Conservation (phyloP, 2,888 invertebrate genomes). For the Stramonita haemastoma region DNA sequence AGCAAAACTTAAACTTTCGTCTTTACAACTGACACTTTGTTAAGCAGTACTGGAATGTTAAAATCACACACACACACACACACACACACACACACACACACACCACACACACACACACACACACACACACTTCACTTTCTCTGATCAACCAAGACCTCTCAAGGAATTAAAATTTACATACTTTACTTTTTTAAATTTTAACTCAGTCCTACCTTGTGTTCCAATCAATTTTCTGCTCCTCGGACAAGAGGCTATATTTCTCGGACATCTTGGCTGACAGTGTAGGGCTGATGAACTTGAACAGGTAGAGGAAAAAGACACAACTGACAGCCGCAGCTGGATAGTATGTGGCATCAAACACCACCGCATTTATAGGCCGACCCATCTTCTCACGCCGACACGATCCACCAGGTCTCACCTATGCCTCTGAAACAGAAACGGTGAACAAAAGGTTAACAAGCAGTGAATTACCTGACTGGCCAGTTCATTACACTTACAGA, state of each 20-base stretch:
- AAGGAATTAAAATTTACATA: no score
- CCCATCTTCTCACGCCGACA: slow-evolving; percentile 44
- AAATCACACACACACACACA: not conserved
- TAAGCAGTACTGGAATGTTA: no score
- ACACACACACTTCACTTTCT: not conserved
- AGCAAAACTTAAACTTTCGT: no score
- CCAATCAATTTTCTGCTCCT: slow-evolving; percentile 69
- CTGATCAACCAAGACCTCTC: not conserved
- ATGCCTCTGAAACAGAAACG: not conserved
- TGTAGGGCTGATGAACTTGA: slow-evolving; percentile 66
- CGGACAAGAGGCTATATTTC: slow-evolving; percentile 58
- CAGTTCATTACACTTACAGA: no score
- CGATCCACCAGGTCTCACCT: not conserved
- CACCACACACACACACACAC: not conserved
- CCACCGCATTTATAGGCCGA: slow-evolving; percentile 48
- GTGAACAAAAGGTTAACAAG: not conserved
- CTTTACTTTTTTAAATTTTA: not conserved
- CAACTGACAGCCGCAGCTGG: slow-evolving; percentile 65
- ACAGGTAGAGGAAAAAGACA: slow-evolving; percentile 63
- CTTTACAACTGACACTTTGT: no score
- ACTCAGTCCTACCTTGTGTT: slow-evolving; percentile 60
- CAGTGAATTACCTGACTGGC: not conserved
- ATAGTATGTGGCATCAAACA: slow-evolving; percentile 65
- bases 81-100: not conserved
- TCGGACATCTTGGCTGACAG: slow-evolving; percentile 63